Evolutionary conservation across 1,140 invertebrate genomes (phyloP), one percentile per base, ranked within the genome.

Genomic region (Ceratosolen solmsi): DNA sequence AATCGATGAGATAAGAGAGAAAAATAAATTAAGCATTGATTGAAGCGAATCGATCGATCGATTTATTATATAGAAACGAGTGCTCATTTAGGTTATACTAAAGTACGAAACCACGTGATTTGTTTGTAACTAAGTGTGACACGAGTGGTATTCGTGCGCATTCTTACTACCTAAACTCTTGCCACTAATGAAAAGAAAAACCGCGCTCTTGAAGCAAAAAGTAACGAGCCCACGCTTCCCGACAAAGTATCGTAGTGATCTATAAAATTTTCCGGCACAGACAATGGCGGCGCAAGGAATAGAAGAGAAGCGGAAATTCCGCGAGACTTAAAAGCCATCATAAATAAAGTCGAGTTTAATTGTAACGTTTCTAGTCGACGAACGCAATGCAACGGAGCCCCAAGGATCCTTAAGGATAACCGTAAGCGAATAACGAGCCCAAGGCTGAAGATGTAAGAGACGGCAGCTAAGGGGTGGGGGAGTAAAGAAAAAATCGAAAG

Each of bases 401-500:
- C 49, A 41, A 41, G 13, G 56, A 11, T 65, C n/a, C 27, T 60
- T 63, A 65, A 77, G 70, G 25, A 25, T 30, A 54, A n/a, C 41
- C 13, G 25, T 33, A n/a, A 27, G 68, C 49, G 51, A 17, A 22
- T 71, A 70, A 70, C 25, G 38, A 49, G 36, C 17, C 13, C 17
- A 41, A 54, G 3, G 71, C 25, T 38, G 15, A 49, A 65, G 58
- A 65, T 49, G 33, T 46, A 20, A 27, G 9, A 30, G 27, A 36
- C 22, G 27, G 46, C 46, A 49, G 33, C 27, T 13, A 68, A 33
- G 63, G 15, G 58, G 27, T 9, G 46, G 36, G 25, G 68, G 70
- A 41, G 58, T 65, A 78, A 63, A 38, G 79, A 85, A 84, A 79
- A 70, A 51, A 78, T 33, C 72, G 56, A 60, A 33, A 81, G 73